Conservation (phyloP, 2,888 invertebrate species). For the Dolichomitus sp. region DNA sequence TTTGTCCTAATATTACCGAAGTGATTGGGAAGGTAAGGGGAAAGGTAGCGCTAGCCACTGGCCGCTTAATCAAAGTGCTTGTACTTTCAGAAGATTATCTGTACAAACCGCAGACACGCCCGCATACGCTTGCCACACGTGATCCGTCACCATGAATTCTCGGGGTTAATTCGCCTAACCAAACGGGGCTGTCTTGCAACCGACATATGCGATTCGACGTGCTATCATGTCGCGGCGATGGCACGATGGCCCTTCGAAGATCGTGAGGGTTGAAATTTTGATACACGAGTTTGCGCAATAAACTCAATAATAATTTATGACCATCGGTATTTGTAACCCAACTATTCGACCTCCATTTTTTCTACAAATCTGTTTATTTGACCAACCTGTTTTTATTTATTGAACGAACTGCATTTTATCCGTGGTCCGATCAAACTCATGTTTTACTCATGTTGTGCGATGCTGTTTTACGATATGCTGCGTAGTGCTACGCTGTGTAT, state of each 20-base stretch:
- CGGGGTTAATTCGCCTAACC: constrained; percentile 1
- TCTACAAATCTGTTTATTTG: not conserved
- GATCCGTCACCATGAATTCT: constrained; percentile 29
- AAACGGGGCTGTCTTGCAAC: not conserved
- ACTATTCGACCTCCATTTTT: not conserved
- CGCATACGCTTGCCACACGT: constrained; percentile 42
- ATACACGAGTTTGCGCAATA: not conserved
- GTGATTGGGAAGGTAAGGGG: constrained; percentile 21
- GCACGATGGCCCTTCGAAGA: not conserved
- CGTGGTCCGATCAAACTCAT: not conserved
- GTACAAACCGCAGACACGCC: constrained; percentile 35
- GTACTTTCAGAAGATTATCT: constrained; percentile 56
- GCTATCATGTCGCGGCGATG: not conserved
- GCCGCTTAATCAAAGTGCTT: constrained; percentile 58
- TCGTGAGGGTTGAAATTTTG: not conserved
- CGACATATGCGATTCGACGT: not conserved
- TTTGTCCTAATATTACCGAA: constrained; percentile 50
- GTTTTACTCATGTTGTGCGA: no score
- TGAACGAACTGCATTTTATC: not conserved
- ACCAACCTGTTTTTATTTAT: not conserved
- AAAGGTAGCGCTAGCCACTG: constrained; percentile 16
- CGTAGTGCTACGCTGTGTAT: not conserved
- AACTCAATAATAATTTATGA: not conserved
- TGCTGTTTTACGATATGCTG: no score
- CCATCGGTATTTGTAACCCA: no score